Evolutionary conservation across 1,140 invertebrate genomes (phyloP).

Genomic region (Phenacoccus solenopsis): DNA sequence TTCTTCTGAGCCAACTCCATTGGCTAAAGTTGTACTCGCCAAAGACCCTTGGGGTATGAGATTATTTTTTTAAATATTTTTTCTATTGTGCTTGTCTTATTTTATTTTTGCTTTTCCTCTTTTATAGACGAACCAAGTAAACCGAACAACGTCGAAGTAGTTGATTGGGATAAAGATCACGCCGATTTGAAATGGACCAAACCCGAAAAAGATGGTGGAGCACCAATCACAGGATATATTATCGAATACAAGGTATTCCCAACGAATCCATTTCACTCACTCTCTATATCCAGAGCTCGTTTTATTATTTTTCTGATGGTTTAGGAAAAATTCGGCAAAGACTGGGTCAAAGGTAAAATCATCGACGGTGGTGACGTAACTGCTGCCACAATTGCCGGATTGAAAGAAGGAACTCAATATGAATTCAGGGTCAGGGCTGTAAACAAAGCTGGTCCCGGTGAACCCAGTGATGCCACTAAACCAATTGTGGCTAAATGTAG

Average conservation of each 20-base stretch:
- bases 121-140: conserved; percentile 79
- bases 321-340: conserved; percentile 75
- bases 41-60: conserved; percentile 93
- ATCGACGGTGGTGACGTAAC: conserved; percentile 57
- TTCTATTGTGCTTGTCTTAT: not conserved
- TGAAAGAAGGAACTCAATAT: conserved; percentile 91
- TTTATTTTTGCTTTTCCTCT: conserved; percentile 17
- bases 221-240: conserved; percentile 86
- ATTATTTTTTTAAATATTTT: not conserved
- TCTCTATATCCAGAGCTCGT: not conserved
- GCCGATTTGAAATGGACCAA: conserved; percentile 84
- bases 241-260: conserved; percentile 72
- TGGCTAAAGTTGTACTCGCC: conserved; percentile 73
- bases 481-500: conserved; percentile 89
- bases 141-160: conserved; percentile 76
- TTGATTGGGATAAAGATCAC: conserved; percentile 92
- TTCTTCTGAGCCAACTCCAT: conserved; percentile 72
- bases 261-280: not conserved
- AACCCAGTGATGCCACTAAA: conserved; percentile 87
- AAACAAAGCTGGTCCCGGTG: conserved; percentile 89
- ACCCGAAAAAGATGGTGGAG: conserved; percentile 81
- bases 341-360: conserved; percentile 70
- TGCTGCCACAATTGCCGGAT: conserved; percentile 64
- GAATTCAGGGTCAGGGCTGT: conserved; percentile 92
- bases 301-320: too few species aligned